Percentiles rank a stretch among this genome's conserved stretches.
Conservation (phyloP, 2,797 vertebrate genomes). For the Odontamblyopus rebecca region DNA sequence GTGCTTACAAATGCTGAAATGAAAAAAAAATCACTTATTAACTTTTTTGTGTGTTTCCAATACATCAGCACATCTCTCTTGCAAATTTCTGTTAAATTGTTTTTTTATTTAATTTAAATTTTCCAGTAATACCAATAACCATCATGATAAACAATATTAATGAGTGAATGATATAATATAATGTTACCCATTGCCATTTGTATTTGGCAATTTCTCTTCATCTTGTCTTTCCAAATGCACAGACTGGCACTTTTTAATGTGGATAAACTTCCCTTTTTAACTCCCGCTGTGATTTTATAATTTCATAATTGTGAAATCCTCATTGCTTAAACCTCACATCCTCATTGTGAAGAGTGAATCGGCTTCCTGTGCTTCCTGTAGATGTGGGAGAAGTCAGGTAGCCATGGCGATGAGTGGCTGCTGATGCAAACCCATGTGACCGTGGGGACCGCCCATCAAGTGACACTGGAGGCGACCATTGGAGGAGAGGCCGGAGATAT, state of each 20-base stretch:
- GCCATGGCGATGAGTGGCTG: constrained; percentile 72
- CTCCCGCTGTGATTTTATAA: constrained; percentile 37
- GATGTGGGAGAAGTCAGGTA: constrained; percentile 77
- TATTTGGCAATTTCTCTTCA: not conserved
- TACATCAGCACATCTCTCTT: not conserved
- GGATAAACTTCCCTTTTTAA: constrained; percentile 41
- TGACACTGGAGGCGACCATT: constrained; percentile 72
- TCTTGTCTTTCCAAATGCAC: constrained; percentile 7
- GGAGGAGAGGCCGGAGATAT: constrained; percentile 75
- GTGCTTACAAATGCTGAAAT: not conserved
- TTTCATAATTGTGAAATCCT: constrained; percentile 66
- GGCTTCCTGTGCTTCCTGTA: constrained; percentile 64
- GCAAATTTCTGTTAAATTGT: not conserved
- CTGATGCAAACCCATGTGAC: constrained; percentile 67
- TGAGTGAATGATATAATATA: not conserved
- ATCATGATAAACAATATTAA: no score
- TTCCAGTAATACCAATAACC: no score
- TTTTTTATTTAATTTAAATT: not conserved
- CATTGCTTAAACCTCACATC: constrained; percentile 72
- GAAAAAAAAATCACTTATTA: not conserved
- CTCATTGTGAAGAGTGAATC: constrained; percentile 68
- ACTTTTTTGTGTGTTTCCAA: not conserved
- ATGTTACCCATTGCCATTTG: not conserved
- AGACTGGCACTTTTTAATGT: not conserved
- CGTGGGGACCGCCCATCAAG: constrained; percentile 66